Conservation (phyloP, 2,797 vertebrate genomes). For the Tolypeutes matacus region DNA sequence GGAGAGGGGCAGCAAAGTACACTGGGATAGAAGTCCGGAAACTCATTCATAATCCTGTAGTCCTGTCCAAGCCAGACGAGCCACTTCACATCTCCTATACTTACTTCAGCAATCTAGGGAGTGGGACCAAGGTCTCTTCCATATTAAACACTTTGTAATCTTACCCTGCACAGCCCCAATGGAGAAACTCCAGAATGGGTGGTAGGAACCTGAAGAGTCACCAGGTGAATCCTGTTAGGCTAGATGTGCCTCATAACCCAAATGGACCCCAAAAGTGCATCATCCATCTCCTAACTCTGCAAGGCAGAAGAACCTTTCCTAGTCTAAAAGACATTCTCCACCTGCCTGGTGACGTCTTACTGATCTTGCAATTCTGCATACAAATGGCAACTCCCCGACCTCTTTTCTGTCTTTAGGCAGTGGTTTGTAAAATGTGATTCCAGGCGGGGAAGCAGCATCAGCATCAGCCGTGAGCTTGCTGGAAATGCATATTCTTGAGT, state of each 20-base stretch:
- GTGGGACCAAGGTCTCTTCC: not conserved
- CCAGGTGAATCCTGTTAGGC: not conserved
- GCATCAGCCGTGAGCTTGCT: not conserved
- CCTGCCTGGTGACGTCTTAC: not conserved
- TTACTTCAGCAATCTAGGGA: not conserved
- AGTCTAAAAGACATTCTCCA: not conserved
- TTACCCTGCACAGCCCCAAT: not conserved
- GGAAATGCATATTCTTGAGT: not conserved
- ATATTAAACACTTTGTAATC: not conserved
- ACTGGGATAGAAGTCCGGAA: not conserved
- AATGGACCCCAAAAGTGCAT: not conserved
- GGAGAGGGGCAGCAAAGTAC: not conserved
- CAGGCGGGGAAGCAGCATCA: not conserved
- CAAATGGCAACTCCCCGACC: not conserved
- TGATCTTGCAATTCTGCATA: not conserved
- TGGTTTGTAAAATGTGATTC: not conserved
- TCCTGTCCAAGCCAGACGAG: not conserved
- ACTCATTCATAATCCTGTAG: not conserved
- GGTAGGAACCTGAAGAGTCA: not conserved
- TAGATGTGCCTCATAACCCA: not conserved
- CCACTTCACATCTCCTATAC: not conserved
- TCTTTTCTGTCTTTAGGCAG: not conserved
- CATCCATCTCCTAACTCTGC: not conserved
- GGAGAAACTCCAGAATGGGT: not conserved
- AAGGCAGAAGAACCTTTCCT: not conserved